Base-by-base conservation (phyloP, 2,113 vertebrate genomes). In the Psittacus erithacus region DNA sequence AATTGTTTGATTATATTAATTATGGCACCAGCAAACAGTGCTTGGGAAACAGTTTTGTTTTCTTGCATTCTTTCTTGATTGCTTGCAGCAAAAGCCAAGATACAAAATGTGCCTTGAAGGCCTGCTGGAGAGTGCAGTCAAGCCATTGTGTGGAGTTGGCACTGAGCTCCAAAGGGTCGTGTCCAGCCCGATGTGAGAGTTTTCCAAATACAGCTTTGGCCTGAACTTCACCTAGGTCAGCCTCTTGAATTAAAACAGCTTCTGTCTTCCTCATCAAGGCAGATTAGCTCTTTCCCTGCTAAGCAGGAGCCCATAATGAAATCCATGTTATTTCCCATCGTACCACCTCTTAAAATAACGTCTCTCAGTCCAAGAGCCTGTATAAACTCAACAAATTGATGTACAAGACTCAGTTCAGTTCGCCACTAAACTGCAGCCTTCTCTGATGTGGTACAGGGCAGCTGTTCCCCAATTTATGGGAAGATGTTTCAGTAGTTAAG, bases 61-160 rank as follows among this genome's bases (percentile, higher is more conserved):
- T 98, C 97, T 97, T 95, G 95, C 98, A 98, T 98, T 98, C 98
- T 97, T 98, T 97, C 97, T 96, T 98, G 98, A 98, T 98, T 98
- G 97, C 97, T 97, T 93, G 89, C 78, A 95, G 96, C 93, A 93
- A 92, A 82, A 97, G 97, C 97, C 96, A 96, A 97, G 97, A 94
- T 96, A 97, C 96, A 97, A 57, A 96, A 97, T 97, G 80, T 95
- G 97, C 97, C 97, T 97, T 97, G 96, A 89, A 97, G 96, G 95
- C 28, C 93, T 82, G 91, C 90, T 5, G 71, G 91, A 96, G 96
- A 97, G 93, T 2, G 43, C 87, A 35, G 94, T 74, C 91, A 83
- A 85, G 85, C 96, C 96, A 97, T 97, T 98, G 98, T 98, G 94
- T 97, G 75, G 91, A 94, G 64, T 91, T 97, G 97, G 97, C 83